Conservation (phyloP, 2,797 vertebrate species). For the Leptoclinus maculatus region DNA sequence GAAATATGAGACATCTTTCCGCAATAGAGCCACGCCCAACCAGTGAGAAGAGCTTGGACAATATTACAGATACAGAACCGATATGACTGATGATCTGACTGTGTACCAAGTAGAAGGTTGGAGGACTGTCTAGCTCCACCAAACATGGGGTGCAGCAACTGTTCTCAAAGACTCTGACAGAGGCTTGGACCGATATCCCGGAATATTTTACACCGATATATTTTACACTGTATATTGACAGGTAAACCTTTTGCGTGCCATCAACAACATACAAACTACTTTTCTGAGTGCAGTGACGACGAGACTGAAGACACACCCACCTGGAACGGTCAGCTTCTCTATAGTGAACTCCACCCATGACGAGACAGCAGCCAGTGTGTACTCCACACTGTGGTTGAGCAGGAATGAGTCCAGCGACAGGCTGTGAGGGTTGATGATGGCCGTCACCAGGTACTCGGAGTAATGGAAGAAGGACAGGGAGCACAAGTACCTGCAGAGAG, state of each 20-base stretch:
- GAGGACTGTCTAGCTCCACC: no score
- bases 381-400: slow-evolving; percentile 97
- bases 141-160: no score
- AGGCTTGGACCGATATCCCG: no score
- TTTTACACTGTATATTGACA: no score
- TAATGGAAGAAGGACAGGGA: slow-evolving; percentile 97
- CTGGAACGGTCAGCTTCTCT: slow-evolving; percentile 93
- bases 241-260: background rate
- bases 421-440: slow-evolving; percentile 95
- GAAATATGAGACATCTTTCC: no score
- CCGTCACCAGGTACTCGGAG: slow-evolving; percentile 96
- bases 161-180: no score
- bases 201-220: no score
- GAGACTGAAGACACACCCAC: slow-evolving; percentile 73
- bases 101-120: no score
- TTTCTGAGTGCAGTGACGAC: background rate
- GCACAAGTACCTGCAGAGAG: slow-evolving; percentile 91
- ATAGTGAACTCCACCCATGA: slow-evolving; percentile 97
- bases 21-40: no score
- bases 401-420: slow-evolving; percentile 97
- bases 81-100: no score
- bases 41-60: no score
- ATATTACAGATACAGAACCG: no score
- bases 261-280: background rate
- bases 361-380: slow-evolving; percentile 92